Evolutionary conservation across 2,888 invertebrate species (phyloP).

Genomic region (Abrostola tripartita): DNA sequence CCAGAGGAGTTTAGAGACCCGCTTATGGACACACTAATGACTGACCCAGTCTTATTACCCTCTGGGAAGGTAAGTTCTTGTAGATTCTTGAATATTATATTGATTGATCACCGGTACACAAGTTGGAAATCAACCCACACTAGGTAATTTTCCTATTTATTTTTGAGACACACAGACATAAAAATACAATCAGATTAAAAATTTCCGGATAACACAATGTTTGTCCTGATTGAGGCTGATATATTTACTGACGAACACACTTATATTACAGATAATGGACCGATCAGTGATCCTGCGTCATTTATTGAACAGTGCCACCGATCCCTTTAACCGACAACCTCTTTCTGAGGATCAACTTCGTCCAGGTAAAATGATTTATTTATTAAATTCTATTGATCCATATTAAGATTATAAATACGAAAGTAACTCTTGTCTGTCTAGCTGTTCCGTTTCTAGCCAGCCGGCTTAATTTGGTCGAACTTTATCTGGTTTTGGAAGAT

Average conservation of each 20-base stretch:
- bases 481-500: too few species aligned
- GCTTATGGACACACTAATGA: slow-evolving; percentile 99
- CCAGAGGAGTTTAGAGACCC: slow-evolving; percentile 99
- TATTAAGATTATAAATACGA: too few species aligned
- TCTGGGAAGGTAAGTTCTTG: slow-evolving; percentile 91
- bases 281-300: slow-evolving; percentile 97
- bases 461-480: too few species aligned
- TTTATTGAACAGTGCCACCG: slow-evolving; percentile 97
- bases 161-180: too few species aligned
- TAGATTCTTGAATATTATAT: background rate
- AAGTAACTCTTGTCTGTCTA: too few species aligned
- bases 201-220: too few species aligned
- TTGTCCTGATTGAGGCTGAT: too few species aligned
- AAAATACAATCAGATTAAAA: too few species aligned
- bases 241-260: too few species aligned
- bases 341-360: slow-evolving; percentile 97
- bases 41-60: slow-evolving; percentile 97
- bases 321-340: slow-evolving; percentile 99
- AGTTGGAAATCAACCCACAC: too few species aligned
- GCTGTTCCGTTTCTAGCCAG: too few species aligned
- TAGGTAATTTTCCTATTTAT: too few species aligned
- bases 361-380: slow-evolving; percentile 89
- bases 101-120: background rate
- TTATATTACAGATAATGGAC: slow-evolving; percentile 93
- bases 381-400: background rate